Percentiles rank a stretch among this genome's conserved stretches.
phyloP scores from a whole-genome alignment of 2,113 vertebrate species.

The Ardeotis arabs region DNA sequence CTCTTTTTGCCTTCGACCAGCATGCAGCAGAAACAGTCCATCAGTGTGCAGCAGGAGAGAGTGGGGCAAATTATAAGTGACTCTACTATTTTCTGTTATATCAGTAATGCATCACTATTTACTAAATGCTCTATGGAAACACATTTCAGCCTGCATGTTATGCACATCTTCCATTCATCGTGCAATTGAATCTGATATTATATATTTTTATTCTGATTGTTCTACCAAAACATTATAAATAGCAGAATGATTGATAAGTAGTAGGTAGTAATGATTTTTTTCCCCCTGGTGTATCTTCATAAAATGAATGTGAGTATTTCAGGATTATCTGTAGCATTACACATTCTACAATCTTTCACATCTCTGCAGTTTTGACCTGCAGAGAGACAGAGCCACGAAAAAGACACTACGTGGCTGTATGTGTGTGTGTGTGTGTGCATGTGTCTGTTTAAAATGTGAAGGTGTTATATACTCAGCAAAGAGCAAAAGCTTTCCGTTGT shows the following conservation, averaged over 20 bases:
- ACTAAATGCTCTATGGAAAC: neutral
- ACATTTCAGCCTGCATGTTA: neutral
- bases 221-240: neutral
- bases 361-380: neutral
- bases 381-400: neutral
- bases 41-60: neutral
- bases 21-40: neutral
- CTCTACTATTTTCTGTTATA: neutral
- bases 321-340: neutral
- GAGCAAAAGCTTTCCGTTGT: neutral
- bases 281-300: neutral
- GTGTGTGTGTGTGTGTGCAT: accelerated
- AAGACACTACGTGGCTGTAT: accelerated
- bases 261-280: neutral
- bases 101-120: neutral
- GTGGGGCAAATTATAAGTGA: neutral
- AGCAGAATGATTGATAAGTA: neutral
- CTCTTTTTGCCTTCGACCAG: neutral
- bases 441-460: neutral
- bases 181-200: neutral
- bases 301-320: neutral
- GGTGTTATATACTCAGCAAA: neutral
- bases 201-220: neutral
- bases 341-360: neutral
- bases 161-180: neutral